These are phyloP conservation scores for Phymanthus crucifer DNA, from an alignment of 92 coral and sea anemone species.

Conservation along the genomic window DNA sequence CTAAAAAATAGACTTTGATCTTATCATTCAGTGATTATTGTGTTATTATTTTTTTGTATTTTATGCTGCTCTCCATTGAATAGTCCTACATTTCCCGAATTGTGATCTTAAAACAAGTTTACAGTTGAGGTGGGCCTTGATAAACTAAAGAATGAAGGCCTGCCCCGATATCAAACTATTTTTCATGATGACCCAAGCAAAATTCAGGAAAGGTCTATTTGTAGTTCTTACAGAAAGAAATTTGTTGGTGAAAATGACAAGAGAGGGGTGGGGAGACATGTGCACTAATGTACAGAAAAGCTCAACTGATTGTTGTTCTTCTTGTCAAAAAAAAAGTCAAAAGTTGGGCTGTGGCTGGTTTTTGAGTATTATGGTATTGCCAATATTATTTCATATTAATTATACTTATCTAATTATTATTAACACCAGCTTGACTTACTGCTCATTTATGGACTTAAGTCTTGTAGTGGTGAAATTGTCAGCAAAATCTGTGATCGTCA, in stretches of 20 bases:
- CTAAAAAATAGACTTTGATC: slow-evolving; percentile 23
- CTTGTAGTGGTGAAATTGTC: slow-evolving; percentile 75
- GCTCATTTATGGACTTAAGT: slow-evolving; percentile 75
- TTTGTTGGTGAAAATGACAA: neutral
- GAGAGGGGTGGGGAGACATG: neutral
- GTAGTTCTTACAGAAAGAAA: no score
- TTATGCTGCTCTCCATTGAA: no score
- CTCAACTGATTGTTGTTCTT: neutral
- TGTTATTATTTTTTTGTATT: neutral
- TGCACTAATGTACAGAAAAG: no score
- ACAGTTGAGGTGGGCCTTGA: no score
- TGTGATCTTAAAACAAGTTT: no score
- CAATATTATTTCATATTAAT: neutral
- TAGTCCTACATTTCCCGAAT: neutral
- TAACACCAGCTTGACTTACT: slow-evolving; percentile 45
- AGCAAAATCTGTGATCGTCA: slow-evolving; percentile 87
- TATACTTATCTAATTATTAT: neutral
- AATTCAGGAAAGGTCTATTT: no score
- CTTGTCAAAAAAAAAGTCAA: no score
- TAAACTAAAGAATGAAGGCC: no score
- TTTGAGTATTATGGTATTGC: no score
- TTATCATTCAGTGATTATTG: neutral
- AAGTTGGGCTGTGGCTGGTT: neutral
- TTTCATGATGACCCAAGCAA: no score
- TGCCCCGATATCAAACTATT: no score